Base-by-base conservation (phyloP, 2,888 invertebrate genomes). In the Apantesis nais region DNA sequence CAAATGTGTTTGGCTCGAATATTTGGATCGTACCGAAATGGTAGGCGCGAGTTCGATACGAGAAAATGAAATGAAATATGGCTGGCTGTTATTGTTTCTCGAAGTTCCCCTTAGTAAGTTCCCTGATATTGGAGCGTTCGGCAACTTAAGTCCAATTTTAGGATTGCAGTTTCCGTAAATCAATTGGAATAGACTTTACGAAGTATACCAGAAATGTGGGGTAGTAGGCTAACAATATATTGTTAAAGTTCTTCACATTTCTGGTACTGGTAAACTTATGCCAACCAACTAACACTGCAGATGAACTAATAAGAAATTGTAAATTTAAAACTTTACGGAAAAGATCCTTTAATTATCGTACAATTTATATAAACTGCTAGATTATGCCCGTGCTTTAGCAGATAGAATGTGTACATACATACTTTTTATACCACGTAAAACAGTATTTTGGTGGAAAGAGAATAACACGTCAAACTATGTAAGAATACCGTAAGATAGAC, bases 61-160 rank as follows among this genome's bases (percentile, higher is more conserved):
- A 84, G 81, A 84, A 83, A 83, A 85, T 82, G 75, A 79, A 84
- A 85, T 90, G 88, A 90, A 88, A 87, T 89, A 90, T 86, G 84
- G 83, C 77, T 80, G 76, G 78, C 84, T 78, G 85, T 87, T 90
- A 90, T 90, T 90, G 89, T 89, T 89, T 86, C 81, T 75, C 80
- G 73, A 90, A 90, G 79, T 90, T 89, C 82, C 73, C 60, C 64
- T 48, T 78, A 84, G 81, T 77, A 61, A 78, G 73, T 72, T 85
- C 81, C 74, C 81, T 83, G 83, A 83, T 86, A 88, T 87, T 85
- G 86, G 81, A 41, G 69, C 76, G 62, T 72, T 72, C 62, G 74
- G 58, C 69, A 55, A 69, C 75, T 78, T 73, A 73, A 81, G 74
- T 77, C 72, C 76, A 69, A 77, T 80, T 80, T 77, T 79, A 80